phyloP scores from a whole-genome alignment of 2,113 vertebrate species.

The Oncorhynchus kisutch region DNA sequence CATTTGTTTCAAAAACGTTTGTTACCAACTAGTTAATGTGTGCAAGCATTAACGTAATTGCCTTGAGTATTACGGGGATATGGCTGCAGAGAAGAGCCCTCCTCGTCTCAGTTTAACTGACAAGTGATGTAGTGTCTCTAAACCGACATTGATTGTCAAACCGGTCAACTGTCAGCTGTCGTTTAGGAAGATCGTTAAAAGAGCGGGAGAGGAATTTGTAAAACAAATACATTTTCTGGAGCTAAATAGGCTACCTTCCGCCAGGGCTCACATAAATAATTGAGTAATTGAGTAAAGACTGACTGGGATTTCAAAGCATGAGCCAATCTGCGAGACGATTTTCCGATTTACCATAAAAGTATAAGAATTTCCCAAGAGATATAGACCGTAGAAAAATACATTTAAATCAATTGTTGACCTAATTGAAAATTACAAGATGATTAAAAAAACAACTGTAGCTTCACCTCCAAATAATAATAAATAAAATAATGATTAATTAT shows the following conservation, averaged over 20 bases:
- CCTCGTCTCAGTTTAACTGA: slow-evolving; percentile 52
- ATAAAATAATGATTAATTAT: background rate
- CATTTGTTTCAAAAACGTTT: background rate
- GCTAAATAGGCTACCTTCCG: slow-evolving; percentile 61
- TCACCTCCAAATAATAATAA: background rate
- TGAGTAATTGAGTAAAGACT: slow-evolving; percentile 72
- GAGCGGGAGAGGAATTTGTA: slow-evolving; percentile 78
- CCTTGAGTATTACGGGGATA: background rate
- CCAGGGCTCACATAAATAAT: slow-evolving; percentile 82
- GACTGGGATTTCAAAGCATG: slow-evolving; percentile 61
- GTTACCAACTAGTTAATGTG: background rate
- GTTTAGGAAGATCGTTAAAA: slow-evolving; percentile 84
- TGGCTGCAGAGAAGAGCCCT: background rate
- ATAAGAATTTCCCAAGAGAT: slow-evolving; percentile 63
- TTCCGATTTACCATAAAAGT: slow-evolving; percentile 52
- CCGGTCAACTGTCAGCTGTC: slow-evolving; percentile 89
- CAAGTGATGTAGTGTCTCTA: slow-evolving; percentile 57
- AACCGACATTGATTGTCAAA: slow-evolving; percentile 87
- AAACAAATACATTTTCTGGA: slow-evolving; percentile 90
- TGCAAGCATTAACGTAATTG: background rate
- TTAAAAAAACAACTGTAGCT: background rate
- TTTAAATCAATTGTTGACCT: slow-evolving; percentile 52
- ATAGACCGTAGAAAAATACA: slow-evolving; percentile 5
- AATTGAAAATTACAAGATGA: background rate
- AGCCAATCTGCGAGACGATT: slow-evolving; percentile 18